Base-by-base conservation (phyloP, 2,797 vertebrate species). In the Neosilurus hyrtlii region DNA sequence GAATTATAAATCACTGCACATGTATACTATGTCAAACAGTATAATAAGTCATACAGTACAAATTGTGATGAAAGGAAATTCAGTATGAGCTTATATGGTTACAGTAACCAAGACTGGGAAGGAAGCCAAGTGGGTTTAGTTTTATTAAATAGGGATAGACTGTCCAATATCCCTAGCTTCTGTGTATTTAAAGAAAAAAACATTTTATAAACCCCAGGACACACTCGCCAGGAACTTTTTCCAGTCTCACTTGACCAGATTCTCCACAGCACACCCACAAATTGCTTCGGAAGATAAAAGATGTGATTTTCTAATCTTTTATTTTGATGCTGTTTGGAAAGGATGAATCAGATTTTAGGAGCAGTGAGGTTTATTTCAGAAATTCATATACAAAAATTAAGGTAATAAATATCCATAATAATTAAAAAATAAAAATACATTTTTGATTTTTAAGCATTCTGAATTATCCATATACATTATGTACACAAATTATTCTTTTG, bases 341-440 rank as follows among this genome's bases (percentile, higher is more conserved):
- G 59, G 15, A 77, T 18, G 61, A 52, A 51, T 63, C 22, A 22
- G 37, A 63, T 51, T 63, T 43, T 49, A 77, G 22, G 43, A 24
- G 57, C 15, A 63, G 63, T 18, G 4, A 63, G 14, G 8, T 49
- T 63, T 51, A 63, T 20, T 26, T 43, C 16, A 26, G 14, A 51
- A 78, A 30, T 68, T 73, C 6, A n/a, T 71, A 79, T 65, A n/a
- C 49, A 56, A 84, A 52, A 84, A 6, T 10, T 10, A 72, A 85
- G 6, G 67, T 49, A 85, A 85, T 85, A 85, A 80, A 85, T 85
- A 80, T 71, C 22, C 67, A 20, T 72, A 56, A 78, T 63, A 62
- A 18, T 77, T 15, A 9, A 49, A 77, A 57, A 74, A 65, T 9
- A 30, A 43, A 75, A 77, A 63, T 57, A 61, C 11, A 20, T 62